Base-by-base conservation (phyloP, 2,888 invertebrate genomes). In the Plemyria rubiginata region DNA sequence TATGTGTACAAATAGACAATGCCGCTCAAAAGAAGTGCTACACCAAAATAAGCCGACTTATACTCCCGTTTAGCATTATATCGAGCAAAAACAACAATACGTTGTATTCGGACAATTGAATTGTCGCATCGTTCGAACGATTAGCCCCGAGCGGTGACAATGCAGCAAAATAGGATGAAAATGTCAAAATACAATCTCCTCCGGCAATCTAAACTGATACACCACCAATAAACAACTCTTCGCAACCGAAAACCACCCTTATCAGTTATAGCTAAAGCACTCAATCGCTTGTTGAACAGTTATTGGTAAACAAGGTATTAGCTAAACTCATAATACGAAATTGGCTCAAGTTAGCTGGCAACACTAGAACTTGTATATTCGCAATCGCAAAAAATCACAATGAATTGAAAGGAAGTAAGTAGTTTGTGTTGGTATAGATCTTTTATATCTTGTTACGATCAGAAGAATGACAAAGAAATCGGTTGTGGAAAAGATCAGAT, bases 181-280 rank as follows among this genome's bases (percentile, higher is more conserved):
- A 91, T 85, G 92, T 90, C 92, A 92, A 90, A 90, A 90, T 89
- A 88, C 87, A 86, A 91, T 91, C 90, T 87, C 70, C 71, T 73
- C 76, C 76, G 79, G 81, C 84, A 75, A 90, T 90, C 90, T 86
- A 75, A 79, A 78, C 16, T 22, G 12, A 62, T 49, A 41, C 64
- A 66, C 54, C 57, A 61, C 51, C 58, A 49, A 45, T 38, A 60
- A 56, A 58, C 8, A 15, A 29, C 9, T 5, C 8, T 1, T 40
- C 38, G 41, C 45, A 61, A 55, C 45, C 50, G 12, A 73, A 72
- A 75, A 56, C 58, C 54, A 59, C 71, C 67, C 61, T 59, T 71
- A 66, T 46, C 12, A 7, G 51, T 3, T n/a, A 2, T 11, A 0
- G 1, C 29, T 49, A 68, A 49, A 32, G 41, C 36, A 0, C 40